Evolutionary conservation across 1,140 invertebrate genomes (phyloP), one percentile per base, ranked within the genome.

Genomic region (Aphidius gifuensis): DNA sequence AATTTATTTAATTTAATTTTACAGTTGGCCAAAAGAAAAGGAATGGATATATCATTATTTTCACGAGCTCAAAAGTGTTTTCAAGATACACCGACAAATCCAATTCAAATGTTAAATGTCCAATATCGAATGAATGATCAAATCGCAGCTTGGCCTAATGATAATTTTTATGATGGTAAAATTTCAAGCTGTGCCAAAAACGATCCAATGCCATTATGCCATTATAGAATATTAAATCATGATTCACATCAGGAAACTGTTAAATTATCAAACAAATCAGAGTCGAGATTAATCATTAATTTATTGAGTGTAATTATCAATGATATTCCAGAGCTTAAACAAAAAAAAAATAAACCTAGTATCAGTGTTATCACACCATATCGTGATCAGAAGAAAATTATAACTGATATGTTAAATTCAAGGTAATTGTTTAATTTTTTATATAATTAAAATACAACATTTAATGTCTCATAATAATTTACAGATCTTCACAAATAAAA

Each of bases 111-210:
- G 69, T 77, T 96, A 3, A 80, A 85, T 64, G 80, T 82, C 16
- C 94, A 97, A 72, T 96, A 94, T 77, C 83, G 94, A 66, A 97
- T 97, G 94, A 90, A 92, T 67, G 83, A 84, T 39, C 87, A 87
- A 60, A 92, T 93, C 60, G 86, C 85, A 8, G 71, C 78, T 32
- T 94, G 88, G 83, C 92, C 92, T 0, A 91, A 90, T 71, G 74
- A 82, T 9, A 85, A 88, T 23, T 94, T 96, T 76, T 98, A 97
- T 76, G 77, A 81, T 5, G 82, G 82, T n/a, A 72, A 79, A 60
- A 88, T 16, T 16, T 16, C 16, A 16, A 16, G 16, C 1, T 16
- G 87, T 74, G 66, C 69, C 76, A 40, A 68, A 40, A 56, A 69
- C 1, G 6, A 49, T 4, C 7, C 58, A 21, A 79, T 73, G 11